These are phyloP conservation scores for Aphodius granarius DNA, from an alignment of 2,888 invertebrate genomes.

Conservation along the genomic window DNA sequence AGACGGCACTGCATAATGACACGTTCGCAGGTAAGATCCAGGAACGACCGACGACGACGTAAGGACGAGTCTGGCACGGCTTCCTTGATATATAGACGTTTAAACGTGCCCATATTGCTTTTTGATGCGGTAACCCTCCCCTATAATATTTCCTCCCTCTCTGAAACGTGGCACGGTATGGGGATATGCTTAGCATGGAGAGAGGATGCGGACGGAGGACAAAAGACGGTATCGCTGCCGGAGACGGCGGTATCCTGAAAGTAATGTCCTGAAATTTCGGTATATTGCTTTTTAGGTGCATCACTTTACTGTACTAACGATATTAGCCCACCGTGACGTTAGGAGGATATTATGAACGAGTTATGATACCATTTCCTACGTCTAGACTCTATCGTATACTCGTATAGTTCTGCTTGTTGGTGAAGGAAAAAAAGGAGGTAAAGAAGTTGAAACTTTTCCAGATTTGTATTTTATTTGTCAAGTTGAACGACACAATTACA, in stretches of 20 bases:
- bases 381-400: not conserved
- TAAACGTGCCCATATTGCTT: slow-evolving; percentile 41
- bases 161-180: not conserved
- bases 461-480: too few relatives aligned
- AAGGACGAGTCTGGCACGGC: not conserved
- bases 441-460: not conserved
- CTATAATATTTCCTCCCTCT: slow-evolving; percentile 16
- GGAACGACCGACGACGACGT: slow-evolving; percentile 23
- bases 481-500: too few relatives aligned
- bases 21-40: slow-evolving; percentile 31
- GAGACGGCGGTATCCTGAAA: slow-evolving; percentile 35
- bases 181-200: not conserved
- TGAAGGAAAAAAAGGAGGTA: not conserved
- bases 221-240: not conserved
- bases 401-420: not conserved
- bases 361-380: not conserved
- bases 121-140: slow-evolving; percentile 37
- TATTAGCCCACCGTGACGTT: slow-evolving; percentile 34
- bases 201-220: not conserved
- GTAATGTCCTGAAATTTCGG: slow-evolving; percentile 40
- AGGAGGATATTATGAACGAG: not conserved
- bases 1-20: slow-evolving; percentile 40
- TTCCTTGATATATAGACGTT: slow-evolving; percentile 37
- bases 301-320: slow-evolving; percentile 33
- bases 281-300: slow-evolving; percentile 40